Conservation (phyloP, 2,888 invertebrate species). For the Volucella bombylans region DNA sequence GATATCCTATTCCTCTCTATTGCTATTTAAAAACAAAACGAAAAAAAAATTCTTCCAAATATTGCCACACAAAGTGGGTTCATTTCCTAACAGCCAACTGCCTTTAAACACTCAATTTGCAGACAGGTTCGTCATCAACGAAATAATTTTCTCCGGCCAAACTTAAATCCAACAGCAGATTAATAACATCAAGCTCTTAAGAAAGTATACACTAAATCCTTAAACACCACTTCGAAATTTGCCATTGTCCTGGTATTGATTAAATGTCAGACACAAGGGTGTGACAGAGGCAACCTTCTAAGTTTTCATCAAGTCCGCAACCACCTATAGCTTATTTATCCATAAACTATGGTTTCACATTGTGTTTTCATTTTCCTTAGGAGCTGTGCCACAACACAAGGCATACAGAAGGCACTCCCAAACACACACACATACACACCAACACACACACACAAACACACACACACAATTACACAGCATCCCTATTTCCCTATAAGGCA, state of each 20-base stretch:
- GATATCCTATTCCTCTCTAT: too few species aligned
- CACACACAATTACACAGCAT: conserved; percentile 5
- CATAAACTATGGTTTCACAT: conserved; percentile 58
- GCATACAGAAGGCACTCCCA: too few species aligned
- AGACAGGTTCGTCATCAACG: conserved; percentile 4
- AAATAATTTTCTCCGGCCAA: conserved; percentile 20
- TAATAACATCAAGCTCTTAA: conserved; percentile 41
- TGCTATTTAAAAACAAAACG: too few species aligned
- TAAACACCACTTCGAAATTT: conserved; percentile 30
- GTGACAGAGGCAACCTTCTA: conserved; percentile 6
- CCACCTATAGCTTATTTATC: conserved; percentile 44
- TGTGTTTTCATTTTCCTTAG: conserved; percentile 10
- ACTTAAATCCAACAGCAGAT: conserved; percentile 46
- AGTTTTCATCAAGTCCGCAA: conserved; percentile 22
- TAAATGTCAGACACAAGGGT: conserved; percentile 19
- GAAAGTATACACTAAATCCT: conserved; percentile 10
- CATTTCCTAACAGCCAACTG: too few species aligned
- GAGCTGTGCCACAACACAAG: background rate
- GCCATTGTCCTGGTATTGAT: conserved; percentile 56
- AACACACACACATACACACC: background rate
- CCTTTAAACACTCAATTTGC: background rate
- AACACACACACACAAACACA: background rate
- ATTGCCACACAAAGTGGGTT: too few species aligned
- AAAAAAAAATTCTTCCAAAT: too few species aligned
- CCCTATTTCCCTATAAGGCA: background rate